phyloP scores from a whole-genome alignment of 1,140 invertebrate genomes.

The Zaprionus taronus region DNA sequence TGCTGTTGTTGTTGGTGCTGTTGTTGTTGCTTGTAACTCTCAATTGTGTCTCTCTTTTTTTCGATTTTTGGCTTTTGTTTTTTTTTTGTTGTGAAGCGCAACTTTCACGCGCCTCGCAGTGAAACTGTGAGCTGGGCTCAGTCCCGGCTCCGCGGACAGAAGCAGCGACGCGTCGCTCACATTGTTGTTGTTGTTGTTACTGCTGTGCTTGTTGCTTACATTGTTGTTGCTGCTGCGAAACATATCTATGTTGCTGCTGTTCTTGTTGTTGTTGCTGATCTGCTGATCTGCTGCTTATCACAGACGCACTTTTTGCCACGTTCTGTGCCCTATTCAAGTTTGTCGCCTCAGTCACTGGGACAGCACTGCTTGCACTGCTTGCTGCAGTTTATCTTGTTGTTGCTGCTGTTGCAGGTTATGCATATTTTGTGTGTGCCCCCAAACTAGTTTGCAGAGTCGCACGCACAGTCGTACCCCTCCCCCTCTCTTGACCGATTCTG shows the following conservation, averaged over 20 bases:
- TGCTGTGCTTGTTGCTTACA: background rate
- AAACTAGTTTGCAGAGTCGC: constrained; percentile 56
- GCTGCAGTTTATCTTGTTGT: constrained; percentile 33
- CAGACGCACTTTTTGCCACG: background rate
- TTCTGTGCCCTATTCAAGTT: constrained; percentile 30
- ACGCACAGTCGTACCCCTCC: background rate
- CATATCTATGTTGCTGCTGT: constrained; percentile 3
- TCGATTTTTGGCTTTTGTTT: constrained; percentile 32
- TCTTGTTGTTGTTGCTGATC: background rate
- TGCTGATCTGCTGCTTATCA: background rate
- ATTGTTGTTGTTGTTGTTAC: constrained; percentile 2
- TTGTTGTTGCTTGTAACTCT: constrained; percentile 13
- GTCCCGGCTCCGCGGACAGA: constrained; percentile 38
- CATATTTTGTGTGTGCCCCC: constrained; percentile 38
- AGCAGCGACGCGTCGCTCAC: constrained; percentile 17
- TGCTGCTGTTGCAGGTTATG: constrained; percentile 39
- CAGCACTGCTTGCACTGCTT: constrained; percentile 40
- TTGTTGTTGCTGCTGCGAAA: constrained; percentile 4
- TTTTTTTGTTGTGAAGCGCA: constrained; percentile 61
- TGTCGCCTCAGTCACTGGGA: constrained; percentile 54
- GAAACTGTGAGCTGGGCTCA: constrained; percentile 71
- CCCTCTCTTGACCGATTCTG: background rate
- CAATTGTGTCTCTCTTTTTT: constrained; percentile 13
- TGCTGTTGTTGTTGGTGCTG: constrained; percentile 27
- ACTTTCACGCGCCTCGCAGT: constrained; percentile 78